These are phyloP conservation scores for Plestiodon gilberti DNA, from an alignment of 2,113 vertebrate genomes.

Conservation along the genomic window DNA sequence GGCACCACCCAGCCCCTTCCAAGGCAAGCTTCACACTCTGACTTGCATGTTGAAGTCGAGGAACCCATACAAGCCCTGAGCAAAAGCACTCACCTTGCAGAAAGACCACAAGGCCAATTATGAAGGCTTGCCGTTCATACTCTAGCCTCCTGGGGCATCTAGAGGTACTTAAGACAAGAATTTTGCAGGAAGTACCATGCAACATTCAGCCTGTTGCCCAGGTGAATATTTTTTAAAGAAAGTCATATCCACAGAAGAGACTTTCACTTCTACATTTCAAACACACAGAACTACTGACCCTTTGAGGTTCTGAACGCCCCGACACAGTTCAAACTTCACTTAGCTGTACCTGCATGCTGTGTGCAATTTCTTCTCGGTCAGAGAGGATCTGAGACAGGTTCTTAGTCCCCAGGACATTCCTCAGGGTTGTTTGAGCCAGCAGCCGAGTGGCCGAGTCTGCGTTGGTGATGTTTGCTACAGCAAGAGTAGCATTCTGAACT, in stretches of 20 bases:
- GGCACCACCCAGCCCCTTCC: not conserved
- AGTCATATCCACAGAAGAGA: not conserved
- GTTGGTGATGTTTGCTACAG: conserved; percentile 94
- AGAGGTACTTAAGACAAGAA: not conserved
- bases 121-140: too few species aligned
- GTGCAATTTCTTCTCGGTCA: conserved; percentile 93
- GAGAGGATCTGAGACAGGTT: conserved; percentile 95
- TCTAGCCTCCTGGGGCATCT: too few species aligned
- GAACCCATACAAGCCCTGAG: not conserved
- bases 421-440: conserved; percentile 92
- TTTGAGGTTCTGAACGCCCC: not conserved
- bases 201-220: not conserved
- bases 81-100: not conserved
- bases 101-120: not conserved
- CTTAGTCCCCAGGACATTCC: conserved; percentile 96
- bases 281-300: not conserved
- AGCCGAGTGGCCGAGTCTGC: conserved; percentile 91
- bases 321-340: accelerated
- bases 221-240: not conserved
- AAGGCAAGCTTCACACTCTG: not conserved
- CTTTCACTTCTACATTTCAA: not conserved
- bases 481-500: conserved; percentile 91
- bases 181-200: not conserved
- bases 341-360: conserved; percentile 90
- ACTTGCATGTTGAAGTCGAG: too few species aligned